phyloP scores from a whole-genome alignment of 2,113 vertebrate species.

The Plectropomus leopardus region DNA sequence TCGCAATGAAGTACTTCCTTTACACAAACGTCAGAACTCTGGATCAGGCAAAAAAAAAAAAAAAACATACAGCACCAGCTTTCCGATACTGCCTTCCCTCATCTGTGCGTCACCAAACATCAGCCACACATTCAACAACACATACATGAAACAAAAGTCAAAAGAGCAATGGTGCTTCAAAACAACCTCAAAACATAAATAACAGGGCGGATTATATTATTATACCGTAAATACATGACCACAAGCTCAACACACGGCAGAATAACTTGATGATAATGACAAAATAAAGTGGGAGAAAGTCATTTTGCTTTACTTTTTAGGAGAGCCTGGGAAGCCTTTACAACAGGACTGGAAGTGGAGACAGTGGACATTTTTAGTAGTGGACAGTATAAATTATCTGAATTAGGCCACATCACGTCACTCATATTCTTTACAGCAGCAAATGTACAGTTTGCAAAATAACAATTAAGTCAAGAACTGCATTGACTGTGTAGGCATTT shows the following conservation, averaged over 20 bases:
- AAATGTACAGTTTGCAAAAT: constrained; percentile 18
- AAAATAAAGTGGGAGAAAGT: not conserved
- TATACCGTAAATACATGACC: not conserved
- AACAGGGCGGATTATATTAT: constrained; percentile 28
- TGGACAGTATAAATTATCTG: constrained; percentile 2
- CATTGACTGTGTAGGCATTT: not conserved
- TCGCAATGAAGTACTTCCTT: constrained; percentile 31
- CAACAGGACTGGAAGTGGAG: not conserved
- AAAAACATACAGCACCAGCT: not conserved
- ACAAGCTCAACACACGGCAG: constrained; percentile 1
- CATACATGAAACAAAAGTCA: constrained; percentile 16
- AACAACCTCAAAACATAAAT: constrained; percentile 56
- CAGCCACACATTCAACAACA: constrained; percentile 31
- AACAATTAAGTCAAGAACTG: not conserved
- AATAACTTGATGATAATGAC: not conserved
- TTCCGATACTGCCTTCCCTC: not conserved
- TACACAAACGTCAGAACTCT: constrained; percentile 44
- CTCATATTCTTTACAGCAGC: constrained; percentile 43
- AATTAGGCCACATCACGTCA: constrained; percentile 5
- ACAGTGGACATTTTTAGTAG: not conserved
- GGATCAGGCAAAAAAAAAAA: constrained; percentile 5
- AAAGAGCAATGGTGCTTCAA: constrained; percentile 8
- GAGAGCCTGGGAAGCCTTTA: constrained; percentile 11
- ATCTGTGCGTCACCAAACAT: not conserved
- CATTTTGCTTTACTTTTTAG: not conserved